Base-by-base conservation (phyloP, 2,888 invertebrate species). In the Malthinus flaveolus region DNA sequence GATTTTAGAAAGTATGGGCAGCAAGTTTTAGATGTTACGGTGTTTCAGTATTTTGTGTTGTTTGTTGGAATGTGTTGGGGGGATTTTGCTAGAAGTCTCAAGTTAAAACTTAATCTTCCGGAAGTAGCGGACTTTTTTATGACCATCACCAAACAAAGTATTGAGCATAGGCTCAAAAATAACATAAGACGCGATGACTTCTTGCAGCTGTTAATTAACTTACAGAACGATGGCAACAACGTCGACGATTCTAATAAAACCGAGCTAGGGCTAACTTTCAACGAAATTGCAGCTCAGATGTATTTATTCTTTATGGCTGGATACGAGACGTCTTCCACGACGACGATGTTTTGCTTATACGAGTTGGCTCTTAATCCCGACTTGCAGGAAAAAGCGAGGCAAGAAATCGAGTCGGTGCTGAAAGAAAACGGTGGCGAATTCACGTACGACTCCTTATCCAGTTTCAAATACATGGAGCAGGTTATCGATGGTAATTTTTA, bases 151-250 rank as follows among this genome's bases (percentile, higher is more conserved):
- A 75, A 71, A 1, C 73, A 79, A 0, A 80, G 80, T 0, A 74
- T 83, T 0, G 72, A 78, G 0, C 77, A 79, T 50, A 71, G 83
- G 7, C 79, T 80, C 60, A 71, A 73, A n/a, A 79, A 80, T 62
- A 75, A 80, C 1, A 62, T 83, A 0, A 68, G 66, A 0, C 71
- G 82, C 9, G 82, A 83, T 52, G 85, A 84, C 71, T 83, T 85
- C 61, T 70, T 86, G 59, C 82, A 85, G 56, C 67, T 83, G 1
- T 71, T 84, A 47, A 73, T 82, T 12, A 77, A 83, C 63, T 84
- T 15, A 81, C n/a, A 59, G 33, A 55, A 59, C 7, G n/a, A 50
- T 2, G 33, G 35, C 15, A 9, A 7, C 0, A 13, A 13, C 8
- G 13, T 7, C 6, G 6, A 31, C 31, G 23, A 23, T 23, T 23